phyloP scores from a whole-genome alignment of 2,797 vertebrate species.

The Delichon dasypus region DNA sequence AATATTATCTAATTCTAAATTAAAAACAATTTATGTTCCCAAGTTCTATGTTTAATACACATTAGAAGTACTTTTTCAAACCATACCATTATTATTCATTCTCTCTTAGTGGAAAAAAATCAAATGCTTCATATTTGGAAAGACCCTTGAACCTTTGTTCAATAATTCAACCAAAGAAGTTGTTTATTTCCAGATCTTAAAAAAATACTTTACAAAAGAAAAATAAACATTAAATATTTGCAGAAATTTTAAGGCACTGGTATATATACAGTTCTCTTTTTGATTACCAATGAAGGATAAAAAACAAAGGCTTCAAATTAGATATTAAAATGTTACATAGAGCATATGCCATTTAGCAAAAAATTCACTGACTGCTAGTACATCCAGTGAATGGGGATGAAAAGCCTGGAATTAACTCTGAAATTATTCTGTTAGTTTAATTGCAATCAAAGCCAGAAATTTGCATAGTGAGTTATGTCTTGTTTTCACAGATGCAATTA shows the following conservation, averaged over 20 bases:
- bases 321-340: background rate
- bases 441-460: background rate
- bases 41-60: background rate
- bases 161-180: background rate
- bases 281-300: background rate
- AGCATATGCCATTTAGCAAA: background rate
- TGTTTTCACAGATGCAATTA: background rate
- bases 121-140: background rate
- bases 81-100: background rate
- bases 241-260: background rate
- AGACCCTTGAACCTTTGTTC: background rate
- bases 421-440: background rate
- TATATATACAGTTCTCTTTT: background rate
- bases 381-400: background rate
- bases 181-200: background rate
- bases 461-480: background rate
- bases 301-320: background rate
- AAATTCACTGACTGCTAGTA: background rate
- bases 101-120: background rate
- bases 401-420: background rate
- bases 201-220: background rate
- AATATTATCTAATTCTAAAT: background rate
- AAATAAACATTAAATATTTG: background rate
- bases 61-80: background rate
- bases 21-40: background rate